Conservation (phyloP, 2,888 invertebrate genomes). For the Diploptera punctata region DNA sequence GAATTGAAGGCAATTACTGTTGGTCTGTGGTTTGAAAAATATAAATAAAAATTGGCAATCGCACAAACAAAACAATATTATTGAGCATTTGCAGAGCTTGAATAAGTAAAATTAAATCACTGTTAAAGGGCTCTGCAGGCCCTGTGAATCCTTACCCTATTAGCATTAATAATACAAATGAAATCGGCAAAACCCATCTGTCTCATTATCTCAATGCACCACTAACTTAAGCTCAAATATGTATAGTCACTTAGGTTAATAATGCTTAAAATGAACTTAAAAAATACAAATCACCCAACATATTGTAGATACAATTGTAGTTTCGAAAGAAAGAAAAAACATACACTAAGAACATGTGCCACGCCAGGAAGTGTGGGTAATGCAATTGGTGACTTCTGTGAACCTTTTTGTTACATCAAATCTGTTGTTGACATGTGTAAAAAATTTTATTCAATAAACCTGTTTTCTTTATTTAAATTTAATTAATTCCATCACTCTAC, state of each 20-base stretch:
- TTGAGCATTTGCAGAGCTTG: background rate
- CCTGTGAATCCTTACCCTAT: no score
- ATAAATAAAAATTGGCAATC: slow-evolving; percentile 4
- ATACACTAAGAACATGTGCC: no score
- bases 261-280: slow-evolving; percentile 8
- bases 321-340: no score
- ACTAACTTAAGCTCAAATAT: slow-evolving; percentile 28
- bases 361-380: slow-evolving; percentile 29
- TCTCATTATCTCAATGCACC: slow-evolving; percentile 26
- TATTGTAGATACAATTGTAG: slow-evolving; percentile 28
- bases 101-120: background rate
- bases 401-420: slow-evolving; percentile 42
- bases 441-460: slow-evolving; percentile 44
- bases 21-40: background rate
- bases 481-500: background rate
- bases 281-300: slow-evolving; percentile 19
- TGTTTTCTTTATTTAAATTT: slow-evolving; percentile 41
- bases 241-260: slow-evolving; percentile 27
- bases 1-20: slow-evolving; percentile 18
- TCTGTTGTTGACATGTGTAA: slow-evolving; percentile 45
- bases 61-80: background rate
- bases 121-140: background rate
- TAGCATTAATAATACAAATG: no score
- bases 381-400: slow-evolving; percentile 42
- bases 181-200: slow-evolving; percentile 5